Percentiles rank a stretch among this genome's conserved stretches.
phyloP scores from a whole-genome alignment of 2,797 vertebrate genomes.

The Dermochelys coriacea region DNA sequence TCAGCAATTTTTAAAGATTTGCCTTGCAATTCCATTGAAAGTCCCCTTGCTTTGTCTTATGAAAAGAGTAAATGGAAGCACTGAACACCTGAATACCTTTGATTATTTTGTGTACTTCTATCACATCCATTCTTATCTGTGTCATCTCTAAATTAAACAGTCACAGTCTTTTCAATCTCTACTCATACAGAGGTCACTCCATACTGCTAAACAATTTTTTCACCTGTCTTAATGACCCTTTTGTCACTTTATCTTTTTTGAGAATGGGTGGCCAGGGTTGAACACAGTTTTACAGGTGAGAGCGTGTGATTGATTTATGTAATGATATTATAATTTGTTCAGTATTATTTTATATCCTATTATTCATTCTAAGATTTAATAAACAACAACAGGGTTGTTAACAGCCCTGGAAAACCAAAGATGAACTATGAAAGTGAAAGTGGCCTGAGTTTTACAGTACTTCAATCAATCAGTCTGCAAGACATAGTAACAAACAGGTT shows the following conservation, averaged over 20 bases:
- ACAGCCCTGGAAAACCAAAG: not conserved
- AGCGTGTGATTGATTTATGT: not conserved
- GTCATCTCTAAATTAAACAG: not conserved
- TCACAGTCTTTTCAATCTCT: not conserved
- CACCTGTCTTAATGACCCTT: not conserved
- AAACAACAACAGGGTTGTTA: not conserved
- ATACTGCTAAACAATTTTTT: not conserved
- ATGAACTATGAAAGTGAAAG: not conserved
- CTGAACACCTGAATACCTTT: not conserved
- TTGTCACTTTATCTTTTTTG: not conserved
- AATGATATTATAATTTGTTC: not conserved
- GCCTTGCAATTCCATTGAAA: not conserved
- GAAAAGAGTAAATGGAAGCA: not conserved
- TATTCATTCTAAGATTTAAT: not conserved
- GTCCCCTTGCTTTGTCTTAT: not conserved
- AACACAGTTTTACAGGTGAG: not conserved
- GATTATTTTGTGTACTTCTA: not conserved
- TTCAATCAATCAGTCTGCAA: not conserved
- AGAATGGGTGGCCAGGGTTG: not conserved
- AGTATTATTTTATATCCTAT: not conserved
- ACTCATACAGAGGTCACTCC: not conserved
- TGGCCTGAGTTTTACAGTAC: not conserved
- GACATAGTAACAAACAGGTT: not conserved
- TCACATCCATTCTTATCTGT: not conserved
- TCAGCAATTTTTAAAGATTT: not conserved